Base-by-base conservation (phyloP, 1,140 invertebrate genomes). In the Thrips palmi region DNA sequence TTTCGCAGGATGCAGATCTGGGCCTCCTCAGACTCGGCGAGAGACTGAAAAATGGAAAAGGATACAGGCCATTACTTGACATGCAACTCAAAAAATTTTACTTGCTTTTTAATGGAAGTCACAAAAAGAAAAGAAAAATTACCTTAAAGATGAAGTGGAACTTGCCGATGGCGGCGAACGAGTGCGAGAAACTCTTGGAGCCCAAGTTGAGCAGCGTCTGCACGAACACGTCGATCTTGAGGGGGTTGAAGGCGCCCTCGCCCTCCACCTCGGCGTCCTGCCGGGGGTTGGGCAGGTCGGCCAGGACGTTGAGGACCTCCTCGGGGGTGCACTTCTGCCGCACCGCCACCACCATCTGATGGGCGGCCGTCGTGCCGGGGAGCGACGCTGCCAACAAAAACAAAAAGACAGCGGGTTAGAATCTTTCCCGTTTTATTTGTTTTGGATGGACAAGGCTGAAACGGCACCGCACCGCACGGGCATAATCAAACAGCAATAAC, bases 161-260 rank as follows among this genome's bases (percentile, higher is more conserved):
- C 65, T 97, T 97, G 14, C 86, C 86, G 48, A 99, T 85, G 24
- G 89, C 92, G 11, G 93, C 86, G 60, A 97, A 97, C 47, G 87
- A 88, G 54, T 99, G 94, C 45, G 89, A 94, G 52, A 97, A 93
- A 51, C 89, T 96, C 62, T 97, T 97, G 2, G 80, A 84, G 15
- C 89, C 92, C 27, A 96, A 60, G 53, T 91, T 83, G 1, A 98
- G 63, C 38, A 98, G 58, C 0, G 88, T 93, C 49, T 94, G 86
- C 4, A 93, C 83, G 58, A 98, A 97, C 0, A 98, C 84, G 52
- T 96, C 88, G 30, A 98, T 93, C 60, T 92, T 91, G 21, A 93
- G 55, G 0, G 87, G 84, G 62, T 93, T 92, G 51, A 79, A 80
- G 15, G 70, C 62, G 2, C 41, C 30, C 17, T 47, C 46, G 20